phyloP scores from a whole-genome alignment of 2,888 invertebrate species.

The Lithophane socia region DNA sequence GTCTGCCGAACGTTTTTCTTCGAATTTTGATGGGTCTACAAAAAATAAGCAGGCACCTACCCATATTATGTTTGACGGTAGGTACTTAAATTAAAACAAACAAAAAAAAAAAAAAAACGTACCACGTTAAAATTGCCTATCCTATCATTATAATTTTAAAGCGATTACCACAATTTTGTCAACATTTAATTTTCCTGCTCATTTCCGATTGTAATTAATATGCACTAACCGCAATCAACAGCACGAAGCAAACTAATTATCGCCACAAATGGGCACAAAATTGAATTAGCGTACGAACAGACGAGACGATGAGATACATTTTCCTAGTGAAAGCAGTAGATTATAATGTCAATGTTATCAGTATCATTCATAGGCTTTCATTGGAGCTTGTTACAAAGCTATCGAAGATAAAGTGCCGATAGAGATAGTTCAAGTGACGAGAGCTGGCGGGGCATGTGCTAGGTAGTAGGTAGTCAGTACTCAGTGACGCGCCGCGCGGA shows the following conservation, averaged over 20 bases:
- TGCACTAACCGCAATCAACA: constrained; percentile 3
- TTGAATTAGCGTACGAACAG: constrained; percentile 4
- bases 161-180: background rate
- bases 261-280: constrained; percentile 7
- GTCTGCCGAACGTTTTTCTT: background rate
- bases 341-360: constrained; percentile 40
- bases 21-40: no score
- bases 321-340: constrained; percentile 33
- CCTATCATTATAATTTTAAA: background rate
- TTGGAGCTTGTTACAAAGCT: constrained; percentile 64
- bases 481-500: constrained; percentile 56
- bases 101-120: no score
- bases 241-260: constrained; percentile 10
- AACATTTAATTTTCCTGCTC: constrained; percentile 1
- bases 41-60: background rate
- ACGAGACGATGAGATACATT: background rate
- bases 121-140: no score
- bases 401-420: constrained; percentile 66
- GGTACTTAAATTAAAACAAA: no score
- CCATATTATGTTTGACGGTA: background rate
- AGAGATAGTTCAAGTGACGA: constrained; percentile 63
- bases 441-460: constrained; percentile 33
- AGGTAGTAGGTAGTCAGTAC: constrained; percentile 53
- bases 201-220: constrained; percentile 27
- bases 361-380: constrained; percentile 62